These are phyloP conservation scores for Myzus persicae DNA, from an alignment of 1,140 invertebrate genomes.

Conservation along the genomic window DNA sequence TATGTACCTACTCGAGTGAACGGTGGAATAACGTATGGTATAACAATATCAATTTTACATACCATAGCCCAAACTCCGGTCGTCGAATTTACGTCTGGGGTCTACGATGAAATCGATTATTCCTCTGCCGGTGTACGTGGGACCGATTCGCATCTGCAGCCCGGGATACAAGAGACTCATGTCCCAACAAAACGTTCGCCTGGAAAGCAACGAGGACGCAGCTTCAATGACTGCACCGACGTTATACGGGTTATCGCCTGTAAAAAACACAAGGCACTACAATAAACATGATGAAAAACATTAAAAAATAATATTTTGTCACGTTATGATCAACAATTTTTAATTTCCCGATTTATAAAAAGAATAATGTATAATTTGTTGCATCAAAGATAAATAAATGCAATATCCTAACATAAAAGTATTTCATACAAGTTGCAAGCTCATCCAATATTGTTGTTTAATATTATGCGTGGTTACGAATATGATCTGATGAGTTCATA, in stretches of 20 bases:
- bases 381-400: too few relatives aligned
- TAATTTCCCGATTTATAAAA: too few relatives aligned
- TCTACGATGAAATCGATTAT: constrained; percentile 60
- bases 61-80: constrained; percentile 21
- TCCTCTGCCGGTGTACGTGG: constrained; percentile 54
- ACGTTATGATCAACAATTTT: not conserved
- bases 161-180: constrained; percentile 60
- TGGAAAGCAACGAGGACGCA: constrained; percentile 59
- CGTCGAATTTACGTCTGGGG: not conserved
- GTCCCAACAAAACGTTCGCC: constrained; percentile 60
- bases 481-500: too few relatives aligned
- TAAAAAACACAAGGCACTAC: not conserved
- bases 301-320: not conserved
- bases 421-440: too few relatives aligned
- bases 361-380: too few relatives aligned
- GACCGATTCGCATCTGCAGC: constrained; percentile 60
- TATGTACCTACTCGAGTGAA: too few relatives aligned
- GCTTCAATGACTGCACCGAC: constrained; percentile 59
- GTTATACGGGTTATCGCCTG: constrained; percentile 58
- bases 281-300: not conserved
- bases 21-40: too few relatives aligned
- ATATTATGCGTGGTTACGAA: too few relatives aligned
- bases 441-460: too few relatives aligned
- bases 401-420: too few relatives aligned
- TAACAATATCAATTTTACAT: not conserved